These are phyloP conservation scores for Nanorana parkeri DNA, from an alignment of 2,113 vertebrate genomes.

Conservation along the genomic window DNA sequence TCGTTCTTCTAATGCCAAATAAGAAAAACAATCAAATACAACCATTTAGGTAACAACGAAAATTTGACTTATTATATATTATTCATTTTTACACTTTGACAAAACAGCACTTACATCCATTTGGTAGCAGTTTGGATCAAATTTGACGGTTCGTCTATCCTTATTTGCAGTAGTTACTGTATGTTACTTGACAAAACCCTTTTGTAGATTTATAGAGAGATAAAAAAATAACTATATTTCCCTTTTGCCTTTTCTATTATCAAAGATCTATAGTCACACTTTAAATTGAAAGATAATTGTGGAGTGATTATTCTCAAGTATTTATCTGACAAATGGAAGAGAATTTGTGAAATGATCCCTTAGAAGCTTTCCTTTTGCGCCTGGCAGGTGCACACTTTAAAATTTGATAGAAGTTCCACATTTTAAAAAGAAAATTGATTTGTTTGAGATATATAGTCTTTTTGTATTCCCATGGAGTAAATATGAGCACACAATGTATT, in stretches of 20 bases:
- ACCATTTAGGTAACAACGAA: too few species aligned
- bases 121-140: too few species aligned
- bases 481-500: constrained; percentile 29
- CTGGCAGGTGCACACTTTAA: constrained; percentile 12
- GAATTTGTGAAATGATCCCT: constrained; percentile 23
- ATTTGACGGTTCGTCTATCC: too few species aligned
- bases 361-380: neutral
- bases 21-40: too few species aligned
- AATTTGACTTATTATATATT: too few species aligned
- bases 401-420: constrained; percentile 15
- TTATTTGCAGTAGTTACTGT: too few species aligned
- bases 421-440: constrained; percentile 42
- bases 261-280: constrained; percentile 11
- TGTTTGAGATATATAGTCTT: constrained; percentile 20
- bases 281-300: constrained; percentile 19
- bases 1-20: too few species aligned
- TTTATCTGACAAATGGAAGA: constrained; percentile 27
- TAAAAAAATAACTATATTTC: too few species aligned
- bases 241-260: neutral
- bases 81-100: too few species aligned
- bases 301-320: constrained; percentile 19
- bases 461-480: constrained; percentile 27
- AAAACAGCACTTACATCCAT: too few species aligned
- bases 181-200: too few species aligned
- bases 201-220: too few species aligned